Percentiles rank a stretch among this genome's conserved stretches.
Evolutionary conservation across 2,113 vertebrate species (phyloP).

Genomic region (Pelecanoides urinatrix): DNA sequence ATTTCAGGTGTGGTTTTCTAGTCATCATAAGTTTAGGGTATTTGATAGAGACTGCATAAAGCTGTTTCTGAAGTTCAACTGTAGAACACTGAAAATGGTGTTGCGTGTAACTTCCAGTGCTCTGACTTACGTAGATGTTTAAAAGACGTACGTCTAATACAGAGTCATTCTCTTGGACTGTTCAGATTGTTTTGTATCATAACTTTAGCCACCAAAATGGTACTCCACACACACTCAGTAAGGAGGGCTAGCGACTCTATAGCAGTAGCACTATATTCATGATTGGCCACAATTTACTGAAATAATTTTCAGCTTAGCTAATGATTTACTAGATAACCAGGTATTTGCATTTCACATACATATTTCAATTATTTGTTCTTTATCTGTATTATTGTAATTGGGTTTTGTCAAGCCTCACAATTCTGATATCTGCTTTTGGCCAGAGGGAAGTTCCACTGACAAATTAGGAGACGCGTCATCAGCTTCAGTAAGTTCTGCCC

Average conservation of each 20-base stretch:
- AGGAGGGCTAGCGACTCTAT: neutral
- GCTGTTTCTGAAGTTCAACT: neutral
- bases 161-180: neutral
- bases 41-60: neutral
- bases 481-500: neutral
- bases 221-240: neutral
- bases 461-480: neutral
- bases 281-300: neutral
- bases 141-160: neutral
- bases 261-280: neutral
- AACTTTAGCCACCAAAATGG: neutral
- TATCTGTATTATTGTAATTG: neutral
- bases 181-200: neutral
- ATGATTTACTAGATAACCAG: neutral
- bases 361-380: neutral
- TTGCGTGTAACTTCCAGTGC: neutral
- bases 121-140: neutral
- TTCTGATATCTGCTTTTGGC: neutral
- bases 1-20: neutral
- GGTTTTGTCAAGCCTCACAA: neutral
- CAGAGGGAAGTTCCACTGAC: neutral
- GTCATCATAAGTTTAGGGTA: neutral
- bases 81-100: neutral
- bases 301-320: neutral
- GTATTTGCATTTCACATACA: neutral